Evolutionary conservation across 1,140 invertebrate genomes (phyloP), one percentile per base, ranked within the genome.

Genomic region (Aculops lycopersici): DNA sequence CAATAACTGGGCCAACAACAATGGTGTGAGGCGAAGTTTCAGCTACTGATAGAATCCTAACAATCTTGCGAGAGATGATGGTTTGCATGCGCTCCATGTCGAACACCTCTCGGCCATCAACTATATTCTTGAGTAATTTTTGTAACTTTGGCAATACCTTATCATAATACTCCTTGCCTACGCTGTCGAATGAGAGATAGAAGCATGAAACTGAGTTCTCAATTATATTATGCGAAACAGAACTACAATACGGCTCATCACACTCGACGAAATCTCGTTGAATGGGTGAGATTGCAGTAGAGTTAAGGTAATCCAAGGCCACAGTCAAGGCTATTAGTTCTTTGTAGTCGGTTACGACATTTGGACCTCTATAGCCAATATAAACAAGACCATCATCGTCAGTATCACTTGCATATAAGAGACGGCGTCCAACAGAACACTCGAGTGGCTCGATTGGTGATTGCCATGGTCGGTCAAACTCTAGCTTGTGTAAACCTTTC

Each of bases 241-340:
- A 64, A 51, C 72, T 77, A 35, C 74, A 75, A 48, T 67, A 68
- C 0, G 78, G 75, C 51, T 83, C 71, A 31, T 71, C 65, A 17
- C 68, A 66, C 58, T 84, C 77, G 3, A 84, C 72, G 59, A 86
- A 78, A 45, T 70, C 68, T 49, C 70, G 65, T 51, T 79, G 71
- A 36, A 90, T 53, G 3, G 78, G 78, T 49, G 76, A 71, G 17
- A 76, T 69, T 14, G 77, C 65, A 13, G 74, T 78, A 47, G 79
- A 71, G 2, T 71, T 73, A 18, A 90, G 56, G 58, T 86, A 88
- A 43, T 76, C 72, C 39, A 79, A 55, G 3, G 83, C 54, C n/a
- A 83, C 55, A 15, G 64, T 61, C 43, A 70, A 64, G 2, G 67
- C 69, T 16, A 62, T 64, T 35, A 72, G 53, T 39, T 53, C 57